Evolutionary conservation across 2,113 vertebrate species (phyloP), one percentile per base, ranked within the genome.

Genomic region (Strix aluco): DNA sequence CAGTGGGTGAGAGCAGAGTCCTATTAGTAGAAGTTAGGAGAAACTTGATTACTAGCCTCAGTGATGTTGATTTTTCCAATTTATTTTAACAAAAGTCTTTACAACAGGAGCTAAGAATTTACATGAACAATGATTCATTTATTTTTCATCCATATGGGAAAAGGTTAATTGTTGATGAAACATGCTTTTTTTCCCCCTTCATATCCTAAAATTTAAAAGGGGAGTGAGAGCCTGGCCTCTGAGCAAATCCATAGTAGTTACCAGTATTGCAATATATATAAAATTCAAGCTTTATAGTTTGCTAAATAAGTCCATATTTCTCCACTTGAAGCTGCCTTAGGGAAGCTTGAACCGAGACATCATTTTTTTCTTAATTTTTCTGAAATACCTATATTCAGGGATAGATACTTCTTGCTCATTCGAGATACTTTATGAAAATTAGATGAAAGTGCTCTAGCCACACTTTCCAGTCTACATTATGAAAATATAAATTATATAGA

Each of bases 321-420:
- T 96, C 34, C n/a, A 22, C 27, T 55, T 62, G 69, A 46, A 86
- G 77, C 71, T 95, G 88, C 92, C 86, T 90, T 23, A 27, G 78
- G 82, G 92, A 94, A 92, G 19, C 55, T 58, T 74, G 55, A 86
- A 82, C 66, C 52, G 29, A 94, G 72, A 74, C 42, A 67, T 66
- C 46, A 34, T 19, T 67, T 74, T 81, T 66, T 79, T 10, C 61
- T 54, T 87, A 29, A 75, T 88, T 94, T 86, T 82, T 29, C 51
- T 91, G 90, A 63, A 47, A 62, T 70, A 20, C 59, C 59, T 51
- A 3, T 27, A 61, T 71, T 38, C 19, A 36, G 72, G 86, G 27
- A 5, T 26, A 14, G 69, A 44, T 70, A 34, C 82, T 40, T 78
- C 94, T 86, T 91, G 65, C 67, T 94, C 92, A n/a, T 63, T 85